phyloP scores from a whole-genome alignment of 1,140 invertebrate species.

The Chlorops oryzae region DNA sequence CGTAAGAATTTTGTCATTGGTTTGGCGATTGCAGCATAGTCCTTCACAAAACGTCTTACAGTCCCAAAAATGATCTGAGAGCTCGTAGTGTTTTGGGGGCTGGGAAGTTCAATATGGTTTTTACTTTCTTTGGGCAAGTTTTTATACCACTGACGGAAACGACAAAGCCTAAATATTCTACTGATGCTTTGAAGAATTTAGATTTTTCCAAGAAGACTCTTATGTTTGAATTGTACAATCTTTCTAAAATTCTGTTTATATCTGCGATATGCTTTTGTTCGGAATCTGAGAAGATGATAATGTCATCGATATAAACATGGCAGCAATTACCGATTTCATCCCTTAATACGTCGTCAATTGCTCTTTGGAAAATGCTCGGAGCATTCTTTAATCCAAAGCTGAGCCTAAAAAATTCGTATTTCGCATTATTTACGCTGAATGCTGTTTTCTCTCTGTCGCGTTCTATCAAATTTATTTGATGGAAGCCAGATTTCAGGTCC shows the following conservation, averaged over 20 bases:
- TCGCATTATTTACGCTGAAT: conserved; percentile 33
- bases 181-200: too few relatives aligned
- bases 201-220: too few relatives aligned
- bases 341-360: conserved; percentile 7
- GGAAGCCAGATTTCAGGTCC: conserved; percentile 44
- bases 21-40: conserved; percentile 19
- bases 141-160: too few relatives aligned
- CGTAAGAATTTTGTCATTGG: conserved; percentile 11
- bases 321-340: conserved; percentile 8
- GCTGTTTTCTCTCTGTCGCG: conserved; percentile 46
- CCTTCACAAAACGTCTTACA: conserved; percentile 24
- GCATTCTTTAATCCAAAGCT: too few relatives aligned
- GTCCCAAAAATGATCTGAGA: conserved; percentile 26
- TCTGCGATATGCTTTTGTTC: too few relatives aligned
- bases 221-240: too few relatives aligned
- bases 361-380: conserved; percentile 7
- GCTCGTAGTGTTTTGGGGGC: conserved; percentile 21
- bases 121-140: too few relatives aligned
- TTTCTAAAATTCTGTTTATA: too few relatives aligned
- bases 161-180: too few relatives aligned
- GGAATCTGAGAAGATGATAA: conserved; percentile 18
- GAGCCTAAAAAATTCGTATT: conserved; percentile 30
- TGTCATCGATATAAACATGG: conserved; percentile 11
- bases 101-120: conserved; percentile 20
- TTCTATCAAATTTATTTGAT: conserved; percentile 46